Evolutionary conservation across 2,888 invertebrate genomes (phyloP), one percentile per base, ranked within the genome.

Genomic region (Rhogogaster chlorosoma): DNA sequence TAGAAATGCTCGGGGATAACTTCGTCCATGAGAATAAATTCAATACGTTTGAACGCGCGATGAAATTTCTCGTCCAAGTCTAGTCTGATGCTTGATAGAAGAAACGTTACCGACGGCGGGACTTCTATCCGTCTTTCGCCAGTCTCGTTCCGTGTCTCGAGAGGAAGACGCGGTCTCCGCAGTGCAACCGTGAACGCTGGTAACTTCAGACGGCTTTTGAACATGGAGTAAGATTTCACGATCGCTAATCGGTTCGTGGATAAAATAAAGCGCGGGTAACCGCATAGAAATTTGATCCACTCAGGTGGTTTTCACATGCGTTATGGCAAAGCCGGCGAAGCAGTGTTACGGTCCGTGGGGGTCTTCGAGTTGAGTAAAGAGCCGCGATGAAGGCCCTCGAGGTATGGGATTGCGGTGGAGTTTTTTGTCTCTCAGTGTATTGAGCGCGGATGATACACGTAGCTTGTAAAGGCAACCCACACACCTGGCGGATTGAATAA

Each of bases 231-330:
- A 67, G 67, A 67, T 67, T 67, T 67, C 18, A 29, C 32, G 3
- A 32, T 15, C 18, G 67, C 18, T 67, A 32, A 67, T 67, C 32
- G 67, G 67, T 32, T 32, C 6, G 67, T 18, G 6, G 32, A 67
- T 67, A 67, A 32, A 6, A 32, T 67, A 29, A 67, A 32, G 32
- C 67, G 32, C 67, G 32, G 32, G 32, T 67, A 67, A 67, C 67
- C 67, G 67, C 67, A 32, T 10, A 2, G 67, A 67, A 67, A 67
- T 67, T 67, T 67, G 32, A 67, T 67, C 67, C 32, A 67, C 67
- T 67, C 32, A 61, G 61, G 7, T 26, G 26, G 22, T 61, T 61
- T 61, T 26, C 18, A 32, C 29, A 18, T 67, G n/a, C n/a, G 18
- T 67, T 32, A 67, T 18, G 67, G 32, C 32, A 1, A 67, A 26